Evolutionary conservation across 2,888 invertebrate species (phyloP).

Genomic region (Hyposoter dolosus): DNA sequence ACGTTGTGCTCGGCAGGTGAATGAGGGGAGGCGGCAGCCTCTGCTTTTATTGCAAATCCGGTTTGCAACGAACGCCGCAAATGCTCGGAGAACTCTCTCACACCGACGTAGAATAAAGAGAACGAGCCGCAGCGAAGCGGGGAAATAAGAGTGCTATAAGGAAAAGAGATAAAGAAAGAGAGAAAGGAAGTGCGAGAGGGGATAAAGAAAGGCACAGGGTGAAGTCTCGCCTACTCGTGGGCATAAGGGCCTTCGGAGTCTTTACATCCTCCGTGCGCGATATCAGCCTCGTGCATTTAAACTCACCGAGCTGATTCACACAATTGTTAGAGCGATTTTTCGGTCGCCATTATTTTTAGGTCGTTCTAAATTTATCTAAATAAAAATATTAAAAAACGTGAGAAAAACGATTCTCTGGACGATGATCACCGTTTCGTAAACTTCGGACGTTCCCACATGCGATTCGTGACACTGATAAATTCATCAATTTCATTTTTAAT

Average conservation of each 20-base stretch:
- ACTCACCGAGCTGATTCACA: neutral
- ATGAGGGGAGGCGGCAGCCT: slow-evolving; percentile 41
- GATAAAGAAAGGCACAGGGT: slow-evolving; percentile 50
- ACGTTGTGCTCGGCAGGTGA: slow-evolving; percentile 40
- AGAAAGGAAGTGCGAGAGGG: slow-evolving; percentile 45
- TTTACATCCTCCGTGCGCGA: neutral
- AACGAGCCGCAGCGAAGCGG: slow-evolving; percentile 63
- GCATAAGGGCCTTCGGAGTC: slow-evolving; percentile 41
- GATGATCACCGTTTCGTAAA: neutral
- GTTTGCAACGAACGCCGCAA: slow-evolving; percentile 76
- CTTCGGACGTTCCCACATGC: no score
- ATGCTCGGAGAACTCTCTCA: slow-evolving; percentile 57
- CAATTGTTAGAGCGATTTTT: slow-evolving; percentile 2
- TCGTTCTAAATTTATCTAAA: neutral
- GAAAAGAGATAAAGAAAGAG: slow-evolving; percentile 44
- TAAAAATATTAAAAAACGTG: neutral
- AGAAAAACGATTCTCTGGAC: neutral
- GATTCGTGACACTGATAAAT: neutral
- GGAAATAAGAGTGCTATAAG: slow-evolving; percentile 29
- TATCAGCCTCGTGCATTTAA: neutral
- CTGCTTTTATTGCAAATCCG: slow-evolving; percentile 83
- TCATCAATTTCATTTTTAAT: neutral
- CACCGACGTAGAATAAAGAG: slow-evolving; percentile 71
- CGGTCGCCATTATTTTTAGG: neutral
- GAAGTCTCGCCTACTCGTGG: slow-evolving; percentile 43